Evolutionary conservation across 1,140 invertebrate species (phyloP), one percentile per base, ranked within the genome.

Genomic region (Drosophila subobscura): DNA sequence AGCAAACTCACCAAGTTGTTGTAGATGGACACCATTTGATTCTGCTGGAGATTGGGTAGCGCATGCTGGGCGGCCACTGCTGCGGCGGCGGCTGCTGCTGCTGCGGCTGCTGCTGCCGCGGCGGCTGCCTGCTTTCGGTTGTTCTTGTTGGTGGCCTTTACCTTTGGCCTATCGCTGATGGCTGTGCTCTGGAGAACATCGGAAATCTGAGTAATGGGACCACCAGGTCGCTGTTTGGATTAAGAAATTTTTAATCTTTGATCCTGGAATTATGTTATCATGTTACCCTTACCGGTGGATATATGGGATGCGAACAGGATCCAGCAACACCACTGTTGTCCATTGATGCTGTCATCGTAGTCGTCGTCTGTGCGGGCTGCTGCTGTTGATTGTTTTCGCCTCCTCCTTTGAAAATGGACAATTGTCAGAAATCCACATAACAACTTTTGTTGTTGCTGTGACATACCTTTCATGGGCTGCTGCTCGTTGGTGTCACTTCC

Each of bases 101-200:
- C 59, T 20, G 77, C 77, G 40, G 77, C 72, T 29, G 77, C 70
- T n/a, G 76, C 77, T 50, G 84, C 52, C 63, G 81, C 57, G 56
- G 71, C 68, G 5, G 76, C 79, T 57, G 80, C 79, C 93, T 95
- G 91, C 94, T 88, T 95, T 14, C 94, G 93, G 80, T 95, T 95
- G 86, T 95, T 96, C 90, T 96, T 96, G 29, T 95, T 95, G 40
- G 95, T 94, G 6, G 95, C 95, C 91, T 96, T 96, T 0, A 94
- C 95, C 92, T 96, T 96, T 33, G 95, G 95, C 72, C 95, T 93
- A 92, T 96, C 96, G 90, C 95, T 95, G 42, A 96, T 95, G 57
- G 95, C 95, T 49, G 95, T 96, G 85, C 94, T 95, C 92, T 95
- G 93, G 33, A 93, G 81, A 20, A 92, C 91, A 79, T 89, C 70